Percentiles rank a stretch among this genome's conserved stretches.
phyloP scores from a whole-genome alignment of 2,797 vertebrate genomes.

The Rhabdomys pumilio region DNA sequence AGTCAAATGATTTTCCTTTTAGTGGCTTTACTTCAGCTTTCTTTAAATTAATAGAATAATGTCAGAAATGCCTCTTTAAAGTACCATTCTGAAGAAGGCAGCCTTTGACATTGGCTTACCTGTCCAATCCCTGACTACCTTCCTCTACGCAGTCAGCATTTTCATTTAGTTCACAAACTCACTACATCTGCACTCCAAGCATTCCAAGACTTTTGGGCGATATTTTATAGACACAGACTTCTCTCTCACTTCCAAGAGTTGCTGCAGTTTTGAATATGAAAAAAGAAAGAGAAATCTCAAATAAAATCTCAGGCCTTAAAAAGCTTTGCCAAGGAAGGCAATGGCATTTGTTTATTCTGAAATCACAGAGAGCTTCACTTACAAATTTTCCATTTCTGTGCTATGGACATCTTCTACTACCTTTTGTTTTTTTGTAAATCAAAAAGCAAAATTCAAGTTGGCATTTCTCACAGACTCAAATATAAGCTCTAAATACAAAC shows the following conservation, averaged over 20 bases:
- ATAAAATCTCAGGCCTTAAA: slow-evolving; percentile 7
- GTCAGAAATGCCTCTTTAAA: background rate
- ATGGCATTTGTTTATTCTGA: background rate
- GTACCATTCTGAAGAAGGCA: slow-evolving; percentile 23
- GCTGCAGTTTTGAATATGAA: background rate
- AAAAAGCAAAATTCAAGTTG: slow-evolving; percentile 62
- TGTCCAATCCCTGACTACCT: background rate
- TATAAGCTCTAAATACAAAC: slow-evolving; percentile 46
- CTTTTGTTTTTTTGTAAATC: slow-evolving; percentile 41
- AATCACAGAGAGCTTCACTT: slow-evolving; percentile 48
- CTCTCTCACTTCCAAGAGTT: background rate
- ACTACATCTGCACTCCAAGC: background rate
- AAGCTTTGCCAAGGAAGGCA: slow-evolving; percentile 3
- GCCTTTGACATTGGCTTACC: background rate
- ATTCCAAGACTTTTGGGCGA: background rate
- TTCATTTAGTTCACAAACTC: background rate
- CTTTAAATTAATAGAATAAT: background rate
- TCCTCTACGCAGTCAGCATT: background rate
- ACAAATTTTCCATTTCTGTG: background rate
- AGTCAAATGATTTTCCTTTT: background rate
- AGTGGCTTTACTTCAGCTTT: background rate
- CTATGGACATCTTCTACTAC: background rate
- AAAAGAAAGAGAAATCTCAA: background rate
- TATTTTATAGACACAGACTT: background rate
- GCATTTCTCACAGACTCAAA: slow-evolving; percentile 44